A percentile compares a stretch with the other conserved stretches of the same genome.
Conservation (phyloP, 2,113 vertebrate genomes). For the Amphiprion percula region DNA sequence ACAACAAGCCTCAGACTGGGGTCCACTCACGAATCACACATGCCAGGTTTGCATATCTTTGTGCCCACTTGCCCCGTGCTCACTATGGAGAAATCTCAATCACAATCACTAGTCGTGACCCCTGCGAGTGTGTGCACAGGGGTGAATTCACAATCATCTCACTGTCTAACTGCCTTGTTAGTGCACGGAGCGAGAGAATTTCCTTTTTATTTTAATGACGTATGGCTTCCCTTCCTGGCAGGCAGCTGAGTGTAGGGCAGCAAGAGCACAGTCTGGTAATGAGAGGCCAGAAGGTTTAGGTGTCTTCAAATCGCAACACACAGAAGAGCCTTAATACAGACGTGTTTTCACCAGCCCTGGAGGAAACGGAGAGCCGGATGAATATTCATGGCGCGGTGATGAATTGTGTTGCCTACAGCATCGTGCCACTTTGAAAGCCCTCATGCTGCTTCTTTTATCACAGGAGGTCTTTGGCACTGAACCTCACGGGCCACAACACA, state of each 20-base stretch:
- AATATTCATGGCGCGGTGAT: constrained; percentile 80
- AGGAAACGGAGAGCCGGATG: constrained; percentile 70
- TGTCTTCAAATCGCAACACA: constrained; percentile 72
- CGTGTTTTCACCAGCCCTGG: constrained; percentile 67
- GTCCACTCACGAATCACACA: constrained; percentile 41
- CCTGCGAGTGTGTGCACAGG: constrained; percentile 23
- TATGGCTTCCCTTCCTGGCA: constrained; percentile 63
- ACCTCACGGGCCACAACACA: constrained; percentile 67
- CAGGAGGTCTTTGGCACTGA: constrained; percentile 70
- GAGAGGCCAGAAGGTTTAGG: constrained; percentile 79
- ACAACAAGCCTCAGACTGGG: constrained; percentile 59
- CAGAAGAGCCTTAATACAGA: constrained; percentile 69
- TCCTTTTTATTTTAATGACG: constrained; percentile 81
- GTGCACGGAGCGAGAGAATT: constrained; percentile 65
- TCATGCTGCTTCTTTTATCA: constrained; percentile 77
- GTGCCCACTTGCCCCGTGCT: constrained; percentile 17
- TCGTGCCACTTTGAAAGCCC: constrained; percentile 76
- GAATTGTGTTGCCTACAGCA: constrained; percentile 77
- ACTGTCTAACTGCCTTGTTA: constrained; percentile 76
- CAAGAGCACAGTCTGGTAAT: constrained; percentile 71
- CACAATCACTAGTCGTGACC: constrained; percentile 54
- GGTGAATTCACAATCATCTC: constrained; percentile 67
- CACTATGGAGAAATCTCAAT: constrained; percentile 25
- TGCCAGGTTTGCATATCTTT: constrained; percentile 37
- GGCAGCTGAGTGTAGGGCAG: constrained; percentile 64